Evolutionary conservation across 2,888 invertebrate genomes (phyloP).

Genomic region (Dendrolimus pini): DNA sequence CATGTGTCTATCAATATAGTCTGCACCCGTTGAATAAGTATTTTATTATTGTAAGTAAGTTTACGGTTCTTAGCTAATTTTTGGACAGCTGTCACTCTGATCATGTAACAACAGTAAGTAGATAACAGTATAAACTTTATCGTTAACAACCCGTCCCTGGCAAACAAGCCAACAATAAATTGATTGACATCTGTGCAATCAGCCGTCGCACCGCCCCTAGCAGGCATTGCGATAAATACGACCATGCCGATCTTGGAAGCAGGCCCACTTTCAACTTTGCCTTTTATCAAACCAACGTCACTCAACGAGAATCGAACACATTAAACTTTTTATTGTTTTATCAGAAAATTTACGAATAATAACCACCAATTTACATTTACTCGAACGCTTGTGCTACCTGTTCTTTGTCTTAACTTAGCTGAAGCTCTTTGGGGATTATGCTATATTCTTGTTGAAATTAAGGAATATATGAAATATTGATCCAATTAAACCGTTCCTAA

Average conservation of each 20-base stretch:
- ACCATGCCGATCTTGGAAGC: constrained; percentile 24
- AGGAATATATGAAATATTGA: no score
- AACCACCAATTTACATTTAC: not conserved
- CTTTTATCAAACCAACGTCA: constrained; percentile 12
- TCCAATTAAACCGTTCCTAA: no score
- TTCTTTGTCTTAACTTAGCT: no score
- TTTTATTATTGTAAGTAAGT: not conserved
- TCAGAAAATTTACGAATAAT: constrained; percentile 4
- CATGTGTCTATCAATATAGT: no score
- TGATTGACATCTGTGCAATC: constrained; percentile 25
- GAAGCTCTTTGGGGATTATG: no score
- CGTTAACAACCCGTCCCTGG: not conserved
- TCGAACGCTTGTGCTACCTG: no score
- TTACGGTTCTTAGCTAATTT: not conserved
- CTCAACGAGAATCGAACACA: constrained; percentile 1
- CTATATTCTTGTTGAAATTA: no score
- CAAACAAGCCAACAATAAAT: constrained; percentile 21
- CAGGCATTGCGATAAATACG: constrained; percentile 5
- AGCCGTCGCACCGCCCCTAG: constrained; percentile 11
- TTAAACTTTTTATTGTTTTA: not conserved
- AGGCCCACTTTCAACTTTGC: constrained; percentile 20
- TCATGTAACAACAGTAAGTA: not conserved
- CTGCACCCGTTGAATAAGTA: no score
- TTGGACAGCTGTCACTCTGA: not conserved
- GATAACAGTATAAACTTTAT: constrained; percentile 1